A percentile compares a stretch with the other conserved stretches of the same genome.
Conservation (phyloP, 2,888 invertebrate genomes). For the Perdita meconis region DNA sequence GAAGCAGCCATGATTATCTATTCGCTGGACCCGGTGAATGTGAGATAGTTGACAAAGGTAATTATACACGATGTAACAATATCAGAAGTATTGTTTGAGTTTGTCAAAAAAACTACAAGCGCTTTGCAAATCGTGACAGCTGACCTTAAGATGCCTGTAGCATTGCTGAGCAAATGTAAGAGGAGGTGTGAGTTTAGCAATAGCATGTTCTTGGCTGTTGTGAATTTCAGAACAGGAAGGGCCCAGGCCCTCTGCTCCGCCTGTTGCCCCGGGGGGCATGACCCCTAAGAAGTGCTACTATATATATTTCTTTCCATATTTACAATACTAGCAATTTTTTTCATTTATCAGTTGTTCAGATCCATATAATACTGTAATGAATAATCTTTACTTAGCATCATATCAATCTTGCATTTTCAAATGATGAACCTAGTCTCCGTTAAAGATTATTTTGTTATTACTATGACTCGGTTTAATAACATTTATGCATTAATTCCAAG, state of each 20-base stretch:
- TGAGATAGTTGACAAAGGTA: constrained; percentile 30
- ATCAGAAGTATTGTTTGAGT: constrained; percentile 34
- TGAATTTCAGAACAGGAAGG: constrained; percentile 81
- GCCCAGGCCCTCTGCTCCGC: constrained; percentile 81
- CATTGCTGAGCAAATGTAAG: constrained; percentile 79
- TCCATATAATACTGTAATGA: constrained; percentile 63
- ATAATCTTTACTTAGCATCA: constrained; percentile 60
- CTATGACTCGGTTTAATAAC: constrained; percentile 31
- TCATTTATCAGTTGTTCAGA: constrained; percentile 60
- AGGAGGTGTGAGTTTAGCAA: constrained; percentile 71
- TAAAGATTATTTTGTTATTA: constrained; percentile 34
- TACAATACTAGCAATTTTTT: constrained; percentile 58
- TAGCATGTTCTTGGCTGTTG: constrained; percentile 77
- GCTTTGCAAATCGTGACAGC: constrained; percentile 66
- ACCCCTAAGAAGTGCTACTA: constrained; percentile 72
- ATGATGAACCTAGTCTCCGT: constrained; percentile 36
- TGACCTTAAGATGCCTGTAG: constrained; percentile 83
- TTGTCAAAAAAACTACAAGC: constrained; percentile 57
- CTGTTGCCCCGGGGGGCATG: constrained; percentile 83
- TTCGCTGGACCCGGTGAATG: constrained; percentile 38
- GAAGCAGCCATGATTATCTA: constrained; percentile 63
- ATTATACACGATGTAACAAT: constrained; percentile 21
- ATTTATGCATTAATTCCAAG: constrained; percentile 40
- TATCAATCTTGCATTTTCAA: constrained; percentile 39
- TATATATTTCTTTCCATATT: constrained; percentile 68